A percentile compares a stretch with the other conserved stretches of the same genome.
Conservation (phyloP, 2,113 vertebrate species). For the Nycticorax nycticorax region DNA sequence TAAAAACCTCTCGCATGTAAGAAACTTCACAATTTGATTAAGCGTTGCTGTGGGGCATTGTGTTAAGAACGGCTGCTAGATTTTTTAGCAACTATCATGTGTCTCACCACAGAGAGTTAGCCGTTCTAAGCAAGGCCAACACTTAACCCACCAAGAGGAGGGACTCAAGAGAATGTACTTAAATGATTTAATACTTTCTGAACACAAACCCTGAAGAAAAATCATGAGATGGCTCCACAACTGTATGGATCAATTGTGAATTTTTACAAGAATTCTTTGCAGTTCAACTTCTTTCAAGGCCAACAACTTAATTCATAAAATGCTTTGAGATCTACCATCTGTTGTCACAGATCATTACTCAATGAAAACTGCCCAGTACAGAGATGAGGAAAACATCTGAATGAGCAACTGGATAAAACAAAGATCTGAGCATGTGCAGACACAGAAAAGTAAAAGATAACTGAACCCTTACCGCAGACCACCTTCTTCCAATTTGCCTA, state of each 20-base stretch:
- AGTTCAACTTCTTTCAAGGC: background rate
- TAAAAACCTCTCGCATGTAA: background rate
- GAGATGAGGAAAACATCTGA: background rate
- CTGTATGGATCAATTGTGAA: background rate
- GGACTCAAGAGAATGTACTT: background rate
- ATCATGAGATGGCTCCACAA: background rate
- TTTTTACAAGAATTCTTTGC: background rate
- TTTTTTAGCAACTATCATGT: background rate
- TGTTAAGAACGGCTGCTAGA: background rate
- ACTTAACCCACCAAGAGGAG: background rate
- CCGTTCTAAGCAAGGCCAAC: background rate
- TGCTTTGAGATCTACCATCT: background rate
- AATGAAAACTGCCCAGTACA: background rate
- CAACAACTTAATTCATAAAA: background rate
- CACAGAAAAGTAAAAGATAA: background rate
- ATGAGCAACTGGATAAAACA: background rate
- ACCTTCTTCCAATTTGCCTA: background rate
- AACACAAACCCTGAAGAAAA: background rate
- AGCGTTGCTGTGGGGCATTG: background rate
- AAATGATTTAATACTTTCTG: background rate
- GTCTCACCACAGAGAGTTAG: background rate
- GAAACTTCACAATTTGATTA: background rate
- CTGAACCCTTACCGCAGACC: background rate
- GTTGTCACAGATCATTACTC: background rate
- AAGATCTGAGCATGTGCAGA: background rate